phyloP scores from a whole-genome alignment of 2,888 invertebrate genomes.

The Polylopha cassiicola region DNA sequence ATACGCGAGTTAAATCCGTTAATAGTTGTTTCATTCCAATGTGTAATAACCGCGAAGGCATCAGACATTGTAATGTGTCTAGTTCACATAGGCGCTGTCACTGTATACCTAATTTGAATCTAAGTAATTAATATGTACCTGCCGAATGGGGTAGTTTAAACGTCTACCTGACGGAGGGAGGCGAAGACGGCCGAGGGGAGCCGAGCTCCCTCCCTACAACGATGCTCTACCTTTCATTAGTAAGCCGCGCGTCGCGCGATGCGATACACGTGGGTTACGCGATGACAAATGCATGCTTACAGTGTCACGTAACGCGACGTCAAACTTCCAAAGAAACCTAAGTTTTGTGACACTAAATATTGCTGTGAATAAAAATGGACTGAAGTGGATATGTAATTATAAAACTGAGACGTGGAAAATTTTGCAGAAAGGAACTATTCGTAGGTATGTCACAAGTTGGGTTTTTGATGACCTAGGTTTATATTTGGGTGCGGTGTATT shows the following conservation, averaged over 20 bases:
- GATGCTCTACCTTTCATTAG: conserved; percentile 34
- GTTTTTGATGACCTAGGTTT: too few species aligned
- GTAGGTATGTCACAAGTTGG: too few species aligned
- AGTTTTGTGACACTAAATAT: conserved; percentile 2
- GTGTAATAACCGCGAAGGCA: too few species aligned
- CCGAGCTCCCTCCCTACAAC: conserved; percentile 31
- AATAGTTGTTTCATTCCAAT: too few species aligned
- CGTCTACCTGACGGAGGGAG: conserved; percentile 49
- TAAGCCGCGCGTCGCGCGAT: conserved; percentile 51
- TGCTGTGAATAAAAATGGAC: conserved; percentile 8
- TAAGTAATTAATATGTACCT: conserved; percentile 65
- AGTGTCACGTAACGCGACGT: conserved; percentile 33
- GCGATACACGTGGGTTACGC: conserved; percentile 25
- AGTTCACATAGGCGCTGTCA: conserved; percentile 38
- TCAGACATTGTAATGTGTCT: neutral
- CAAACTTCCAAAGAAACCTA: conserved; percentile 35
- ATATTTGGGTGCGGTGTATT: too few species aligned
- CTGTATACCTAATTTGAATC: conserved; percentile 65
- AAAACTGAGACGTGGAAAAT: too few species aligned
- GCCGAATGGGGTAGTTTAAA: conserved; percentile 27
- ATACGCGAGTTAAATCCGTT: too few species aligned
- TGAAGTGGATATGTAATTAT: too few species aligned
- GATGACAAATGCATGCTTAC: neutral
- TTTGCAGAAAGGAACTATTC: too few species aligned
- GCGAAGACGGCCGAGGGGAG: conserved; percentile 41